These are phyloP conservation scores for Aplocera efformata DNA, from an alignment of 2,888 invertebrate genomes.

Conservation along the genomic window DNA sequence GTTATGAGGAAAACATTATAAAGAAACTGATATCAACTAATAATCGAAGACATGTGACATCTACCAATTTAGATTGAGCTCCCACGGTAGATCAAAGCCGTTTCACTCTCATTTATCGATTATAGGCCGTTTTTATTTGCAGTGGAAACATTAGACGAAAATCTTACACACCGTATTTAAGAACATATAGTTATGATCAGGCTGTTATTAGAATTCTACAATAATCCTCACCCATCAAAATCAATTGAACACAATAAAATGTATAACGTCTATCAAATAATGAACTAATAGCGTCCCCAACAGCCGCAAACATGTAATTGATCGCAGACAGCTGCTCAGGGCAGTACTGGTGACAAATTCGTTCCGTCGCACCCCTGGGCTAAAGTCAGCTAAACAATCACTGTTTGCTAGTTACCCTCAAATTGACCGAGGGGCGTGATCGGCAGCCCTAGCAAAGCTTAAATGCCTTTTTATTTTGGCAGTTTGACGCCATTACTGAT, in stretches of 20 bases:
- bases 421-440: slow-evolving; percentile 56
- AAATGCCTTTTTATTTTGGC: slow-evolving; percentile 12
- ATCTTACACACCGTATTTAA: too few relatives aligned
- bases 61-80: too few relatives aligned
- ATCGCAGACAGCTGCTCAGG: slow-evolving; percentile 62
- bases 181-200: too few relatives aligned
- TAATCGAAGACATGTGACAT: too few relatives aligned
- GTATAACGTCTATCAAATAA: slow-evolving; percentile 71
- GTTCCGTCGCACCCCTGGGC: slow-evolving; percentile 53
- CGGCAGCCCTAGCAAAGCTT: slow-evolving; percentile 40
- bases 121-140: too few relatives aligned
- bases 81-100: too few relatives aligned
- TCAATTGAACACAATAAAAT: slow-evolving; percentile 41
- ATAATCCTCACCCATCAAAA: slow-evolving; percentile 14
- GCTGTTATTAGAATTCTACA: too few relatives aligned
- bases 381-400: slow-evolving; percentile 40
- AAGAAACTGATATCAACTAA: too few relatives aligned
- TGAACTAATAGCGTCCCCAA: slow-evolving; percentile 68
- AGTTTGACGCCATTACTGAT: slow-evolving; percentile 17
- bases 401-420: slow-evolving; percentile 44
- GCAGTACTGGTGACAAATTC: slow-evolving; percentile 65
- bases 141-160: too few relatives aligned
- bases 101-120: too few relatives aligned
- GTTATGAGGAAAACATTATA: too few relatives aligned
- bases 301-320: slow-evolving; percentile 74